Evolutionary conservation across 2,113 vertebrate species (phyloP), one percentile per base, ranked within the genome.

Genomic region (Saguinus midas): DNA sequence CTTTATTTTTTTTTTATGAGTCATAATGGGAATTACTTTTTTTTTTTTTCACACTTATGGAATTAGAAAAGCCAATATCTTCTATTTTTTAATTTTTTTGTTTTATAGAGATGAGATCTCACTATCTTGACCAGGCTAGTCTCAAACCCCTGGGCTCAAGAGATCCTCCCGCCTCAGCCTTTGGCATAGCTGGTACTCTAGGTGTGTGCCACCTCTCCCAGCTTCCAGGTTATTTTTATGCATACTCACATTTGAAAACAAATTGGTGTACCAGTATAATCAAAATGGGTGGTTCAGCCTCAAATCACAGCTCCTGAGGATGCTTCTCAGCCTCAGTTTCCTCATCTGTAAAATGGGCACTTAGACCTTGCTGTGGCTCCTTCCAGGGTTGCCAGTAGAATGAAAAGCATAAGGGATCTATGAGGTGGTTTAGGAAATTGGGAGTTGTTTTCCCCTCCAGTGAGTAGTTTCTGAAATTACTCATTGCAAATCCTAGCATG

Each of bases 391-490:
- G 57, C 50, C 75, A 72, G 52, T 35, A 91, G 55, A 64, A 16
- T 86, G 17, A 84, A 84, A 81, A 92, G 13, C 43, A n/a, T 11
- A 58, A 80, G 21, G 57, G 25, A 78, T 72, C 25, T 55, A n/a
- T 68, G 29, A 78, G 68, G 48, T 95, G 68, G 70, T 58, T 95
- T 94, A 40, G 50, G 37, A 92, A 85, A 64, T 64, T 1, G 85
- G 82, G 72, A 87, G 61, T 80, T 61, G 58, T 58, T 75, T 88
- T n/a, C 10, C 55, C 27, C 7, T 58, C 66, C 43, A 87, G 64
- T 12, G 17, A 96, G 52, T 58, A 79, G 66, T 93, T 83, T 96
- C 83, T 95, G 73, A 95, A 94, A 86, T 88, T 40, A 92, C 43
- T 76, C 58, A 32, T 25, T 43, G 6, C 81, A 96, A 93, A 88